Conservation (phyloP, 2,113 vertebrate genomes). For the Edolisoma coerulescens region DNA sequence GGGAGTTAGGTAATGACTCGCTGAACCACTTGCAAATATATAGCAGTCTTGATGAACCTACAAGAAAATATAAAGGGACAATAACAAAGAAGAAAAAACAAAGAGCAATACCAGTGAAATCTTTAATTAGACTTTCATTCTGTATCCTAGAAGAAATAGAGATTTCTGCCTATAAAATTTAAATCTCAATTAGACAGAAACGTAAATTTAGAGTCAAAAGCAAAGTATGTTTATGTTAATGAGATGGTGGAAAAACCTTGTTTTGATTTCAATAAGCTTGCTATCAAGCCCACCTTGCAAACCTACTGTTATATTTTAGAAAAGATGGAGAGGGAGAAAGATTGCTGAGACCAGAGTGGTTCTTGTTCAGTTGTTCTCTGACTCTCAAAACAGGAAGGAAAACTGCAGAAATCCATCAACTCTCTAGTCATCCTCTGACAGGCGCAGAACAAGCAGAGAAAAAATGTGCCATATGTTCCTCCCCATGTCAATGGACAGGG, state of each 20-base stretch:
- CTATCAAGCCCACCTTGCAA: neutral
- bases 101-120: neutral
- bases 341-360: rapidly evolving
- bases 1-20: neutral
- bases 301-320: neutral
- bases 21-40: neutral
- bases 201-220: neutral
- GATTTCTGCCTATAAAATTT: neutral
- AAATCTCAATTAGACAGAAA: neutral
- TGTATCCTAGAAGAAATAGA: neutral
- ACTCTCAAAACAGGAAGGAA: neutral
- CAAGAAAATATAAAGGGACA: neutral
- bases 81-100: neutral
- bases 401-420: neutral
- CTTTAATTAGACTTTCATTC: neutral
- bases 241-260: neutral
- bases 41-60: neutral
- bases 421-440: neutral
- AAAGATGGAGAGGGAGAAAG: neutral
- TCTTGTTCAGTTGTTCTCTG: neutral
- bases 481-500: rapidly evolving
- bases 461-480: neutral
- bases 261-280: neutral
- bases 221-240: neutral
- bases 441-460: neutral